Evolutionary conservation across 2,888 invertebrate genomes (phyloP).

Genomic region (Epinotia bilunana): DNA sequence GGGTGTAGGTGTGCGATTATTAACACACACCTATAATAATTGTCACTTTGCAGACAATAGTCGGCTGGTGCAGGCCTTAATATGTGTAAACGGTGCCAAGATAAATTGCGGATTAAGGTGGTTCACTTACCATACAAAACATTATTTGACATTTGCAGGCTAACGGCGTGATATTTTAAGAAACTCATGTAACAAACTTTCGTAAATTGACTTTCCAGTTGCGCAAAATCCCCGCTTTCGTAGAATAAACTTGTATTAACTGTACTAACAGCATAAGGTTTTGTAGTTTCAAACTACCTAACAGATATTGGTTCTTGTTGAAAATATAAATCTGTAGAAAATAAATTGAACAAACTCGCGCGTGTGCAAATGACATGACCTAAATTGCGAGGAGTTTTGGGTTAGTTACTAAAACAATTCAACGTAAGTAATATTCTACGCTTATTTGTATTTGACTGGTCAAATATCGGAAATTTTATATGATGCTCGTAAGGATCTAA

Average conservation of each 20-base stretch:
- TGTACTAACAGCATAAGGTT: too few relatives aligned
- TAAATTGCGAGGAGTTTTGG: neutral
- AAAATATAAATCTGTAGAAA: neutral
- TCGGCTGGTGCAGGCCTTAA: constrained; percentile 10
- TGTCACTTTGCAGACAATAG: constrained; percentile 21
- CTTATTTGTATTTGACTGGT: neutral
- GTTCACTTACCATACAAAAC: too few relatives aligned
- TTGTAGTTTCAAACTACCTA: too few relatives aligned
- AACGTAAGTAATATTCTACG: neutral
- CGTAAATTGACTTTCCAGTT: too few relatives aligned
- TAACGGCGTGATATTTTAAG: too few relatives aligned
- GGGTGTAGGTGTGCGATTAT: constrained; percentile 32
- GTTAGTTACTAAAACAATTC: neutral
- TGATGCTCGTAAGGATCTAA: neutral
- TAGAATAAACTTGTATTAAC: too few relatives aligned
- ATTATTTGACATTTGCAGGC: too few relatives aligned
- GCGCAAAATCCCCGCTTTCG: too few relatives aligned
- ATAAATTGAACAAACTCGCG: neutral
- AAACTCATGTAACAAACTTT: too few relatives aligned
- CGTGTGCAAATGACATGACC: constrained; percentile 8
- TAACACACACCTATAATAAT: constrained; percentile 24
- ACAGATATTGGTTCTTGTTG: too few relatives aligned
- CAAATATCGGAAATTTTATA: constrained; percentile 6
- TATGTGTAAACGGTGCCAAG: neutral
- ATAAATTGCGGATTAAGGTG: too few relatives aligned